Conservation (phyloP, 2,113 vertebrate species). For the Urocynchramus pylzowi region DNA sequence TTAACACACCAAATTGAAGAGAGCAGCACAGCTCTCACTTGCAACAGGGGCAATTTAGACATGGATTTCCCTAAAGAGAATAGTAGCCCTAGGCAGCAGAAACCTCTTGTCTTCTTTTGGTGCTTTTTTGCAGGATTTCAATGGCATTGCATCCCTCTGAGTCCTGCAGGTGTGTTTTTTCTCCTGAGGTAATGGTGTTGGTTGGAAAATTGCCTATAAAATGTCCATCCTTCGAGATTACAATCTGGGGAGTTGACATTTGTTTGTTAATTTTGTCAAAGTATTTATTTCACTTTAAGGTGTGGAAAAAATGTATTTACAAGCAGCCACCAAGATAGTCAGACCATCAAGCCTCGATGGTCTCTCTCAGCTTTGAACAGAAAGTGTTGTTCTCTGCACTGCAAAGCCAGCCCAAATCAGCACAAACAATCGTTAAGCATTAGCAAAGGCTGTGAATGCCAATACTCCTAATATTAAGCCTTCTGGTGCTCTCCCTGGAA, state of each 20-base stretch:
- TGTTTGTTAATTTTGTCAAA: background rate
- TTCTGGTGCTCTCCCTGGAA: slow-evolving; percentile 65
- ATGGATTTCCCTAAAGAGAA: background rate
- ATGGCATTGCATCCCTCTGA: background rate
- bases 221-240: background rate
- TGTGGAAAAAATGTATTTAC: background rate
- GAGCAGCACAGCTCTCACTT: fast-evolving
- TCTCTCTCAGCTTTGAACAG: slow-evolving; percentile 19
- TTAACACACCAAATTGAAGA: background rate
- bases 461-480: slow-evolving; percentile 56
- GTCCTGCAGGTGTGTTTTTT: background rate
- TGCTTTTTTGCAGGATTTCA: slow-evolving; percentile 7
- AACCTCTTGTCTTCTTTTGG: background rate
- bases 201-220: background rate
- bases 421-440: slow-evolving; percentile 64
- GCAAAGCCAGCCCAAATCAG: slow-evolving; percentile 63
- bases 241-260: background rate
- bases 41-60: background rate
- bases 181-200: background rate
- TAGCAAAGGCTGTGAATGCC: slow-evolving; percentile 58
- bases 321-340: background rate
- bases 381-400: slow-evolving; percentile 22
- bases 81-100: background rate
- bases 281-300: background rate
- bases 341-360: background rate